Base-by-base conservation (phyloP, 53 echinoderm and acorn worm genomes). In the Apostichopus leukothele region DNA sequence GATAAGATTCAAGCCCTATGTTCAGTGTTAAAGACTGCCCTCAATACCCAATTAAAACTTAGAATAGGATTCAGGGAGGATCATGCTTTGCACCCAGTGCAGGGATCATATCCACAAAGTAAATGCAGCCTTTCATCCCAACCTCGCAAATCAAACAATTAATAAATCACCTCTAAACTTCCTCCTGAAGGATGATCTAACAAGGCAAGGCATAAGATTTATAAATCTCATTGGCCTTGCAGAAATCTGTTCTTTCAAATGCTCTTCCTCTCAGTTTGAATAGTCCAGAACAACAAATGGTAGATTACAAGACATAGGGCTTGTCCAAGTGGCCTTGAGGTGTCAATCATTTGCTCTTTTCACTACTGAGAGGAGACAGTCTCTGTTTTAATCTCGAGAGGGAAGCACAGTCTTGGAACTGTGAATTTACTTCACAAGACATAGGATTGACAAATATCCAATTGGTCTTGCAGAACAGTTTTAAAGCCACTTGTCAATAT, bases 281-380 rank as follows among this genome's bases (percentile, higher is more conserved):
- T 19, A 13, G 63, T 63, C 63, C n/a, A 19, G 18, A n/a, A 13
- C 71, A 71, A n/a, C 60, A 18, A 18, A 27, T 7, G 39, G 77
- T 51, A 77, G 77, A 23, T 5, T 52, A 22, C 88, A 88, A 88
- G 88, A 88, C 88, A 50, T 88, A 74, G 88, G 88, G 52, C 75
- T 74, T 9, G 71, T 18, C 79, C 86, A 89, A 90, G 86, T 90
- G 90, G 90, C 77, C 86, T 90, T 86, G 66, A 86, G 12, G 63
- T 25, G 53, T 71, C 27, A 39, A 39, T 39, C 39, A 39, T 39
- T 39, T 39, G 39, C 39, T 39, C 39, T 39, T 39, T 39, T 39
- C 39, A 39, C 39, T 39, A 39, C 39, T 39, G 39, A 39, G 39
- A 39, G 39, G 39, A 39, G 39, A 39, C 3, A 3, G 3, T 39